Evolutionary conservation across 2,113 vertebrate genomes (phyloP).

Genomic region (Stigmatopora nigra): DNA sequence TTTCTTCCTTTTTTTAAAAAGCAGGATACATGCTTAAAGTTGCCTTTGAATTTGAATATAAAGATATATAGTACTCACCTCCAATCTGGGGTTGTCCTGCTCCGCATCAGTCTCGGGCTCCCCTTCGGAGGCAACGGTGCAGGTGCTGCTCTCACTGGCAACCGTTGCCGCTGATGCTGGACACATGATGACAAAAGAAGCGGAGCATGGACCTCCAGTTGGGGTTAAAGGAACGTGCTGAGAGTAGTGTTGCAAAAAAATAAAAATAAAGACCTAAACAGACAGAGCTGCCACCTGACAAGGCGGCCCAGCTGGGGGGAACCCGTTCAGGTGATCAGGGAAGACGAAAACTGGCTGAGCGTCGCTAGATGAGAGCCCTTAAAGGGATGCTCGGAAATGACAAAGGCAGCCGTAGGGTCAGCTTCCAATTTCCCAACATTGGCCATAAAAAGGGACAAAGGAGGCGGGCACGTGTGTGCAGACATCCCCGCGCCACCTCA

Average conservation of each 20-base stretch:
- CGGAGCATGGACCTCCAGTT: conserved; percentile 53
- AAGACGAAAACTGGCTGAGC: conserved; percentile 25
- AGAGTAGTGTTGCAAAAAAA: conserved; percentile 17
- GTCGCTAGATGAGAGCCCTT: conserved; percentile 15
- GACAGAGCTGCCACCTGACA: conserved; percentile 12
- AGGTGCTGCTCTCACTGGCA: conserved; percentile 63
- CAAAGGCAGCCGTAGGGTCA: conserved; percentile 31
- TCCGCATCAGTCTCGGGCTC: conserved; percentile 19
- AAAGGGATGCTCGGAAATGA: conserved; percentile 18
- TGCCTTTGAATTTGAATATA: not conserved
- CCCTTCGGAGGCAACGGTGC: conserved; percentile 54
- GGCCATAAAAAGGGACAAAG: conserved; percentile 53
- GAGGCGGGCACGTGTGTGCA: conserved; percentile 37
- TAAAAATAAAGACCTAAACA: conserved; percentile 24
- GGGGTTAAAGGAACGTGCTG: conserved; percentile 15
- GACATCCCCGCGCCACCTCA: conserved; percentile 34
- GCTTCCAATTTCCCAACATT: conserved; percentile 3
- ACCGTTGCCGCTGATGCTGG: conserved; percentile 62
- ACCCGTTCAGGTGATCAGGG: conserved; percentile 33
- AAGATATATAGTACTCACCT: conserved; percentile 50
- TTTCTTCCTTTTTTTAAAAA: not conserved
- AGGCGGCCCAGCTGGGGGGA: conserved; percentile 10
- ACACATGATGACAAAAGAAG: conserved; percentile 59
- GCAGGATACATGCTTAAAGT: not conserved
- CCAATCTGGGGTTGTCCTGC: conserved; percentile 58